phyloP scores from a whole-genome alignment of 2,888 invertebrate species.

The Gasteruption jaculator region DNA sequence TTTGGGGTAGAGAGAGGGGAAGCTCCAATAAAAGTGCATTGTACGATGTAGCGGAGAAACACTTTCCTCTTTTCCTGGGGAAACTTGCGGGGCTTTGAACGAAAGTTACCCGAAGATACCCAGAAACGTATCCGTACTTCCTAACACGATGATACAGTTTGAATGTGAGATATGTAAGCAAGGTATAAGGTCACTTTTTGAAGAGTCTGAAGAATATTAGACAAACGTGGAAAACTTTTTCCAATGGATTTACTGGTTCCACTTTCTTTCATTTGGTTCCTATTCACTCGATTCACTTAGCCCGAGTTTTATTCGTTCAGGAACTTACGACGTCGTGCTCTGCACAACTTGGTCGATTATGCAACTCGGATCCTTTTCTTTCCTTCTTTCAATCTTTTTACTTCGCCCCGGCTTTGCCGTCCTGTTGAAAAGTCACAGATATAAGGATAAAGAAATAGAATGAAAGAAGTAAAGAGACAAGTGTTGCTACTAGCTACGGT shows the following conservation, averaged over 20 bases:
- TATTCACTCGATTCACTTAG: conserved; percentile 40
- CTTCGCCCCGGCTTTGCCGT: conserved; percentile 8
- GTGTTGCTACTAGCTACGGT: conserved; percentile 6
- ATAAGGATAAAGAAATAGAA: not conserved
- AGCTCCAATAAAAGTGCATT: too few relatives aligned
- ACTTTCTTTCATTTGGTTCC: conserved; percentile 33
- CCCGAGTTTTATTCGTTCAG: conserved; percentile 37
- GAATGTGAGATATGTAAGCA: too few relatives aligned
- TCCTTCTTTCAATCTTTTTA: conserved; percentile 16
- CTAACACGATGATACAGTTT: too few relatives aligned
- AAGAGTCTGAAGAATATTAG: too few relatives aligned
- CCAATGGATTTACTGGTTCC: conserved; percentile 36
- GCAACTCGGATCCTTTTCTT: conserved; percentile 24
- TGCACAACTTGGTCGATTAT: conserved; percentile 36
- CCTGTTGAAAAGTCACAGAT: conserved; percentile 1
- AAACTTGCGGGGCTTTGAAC: too few relatives aligned
- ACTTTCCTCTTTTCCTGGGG: too few relatives aligned
- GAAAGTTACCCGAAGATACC: too few relatives aligned
- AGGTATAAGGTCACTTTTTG: too few relatives aligned
- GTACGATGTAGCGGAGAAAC: too few relatives aligned
- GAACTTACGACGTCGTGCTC: conserved; percentile 32
- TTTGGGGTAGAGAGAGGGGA: too few relatives aligned
- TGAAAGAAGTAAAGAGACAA: not conserved
- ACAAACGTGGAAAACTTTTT: conserved; percentile 33
- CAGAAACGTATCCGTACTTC: too few relatives aligned